Evolutionary conservation across 1,140 invertebrate species (phyloP).

Genomic region (Pseudachorutes palmiensis): DNA sequence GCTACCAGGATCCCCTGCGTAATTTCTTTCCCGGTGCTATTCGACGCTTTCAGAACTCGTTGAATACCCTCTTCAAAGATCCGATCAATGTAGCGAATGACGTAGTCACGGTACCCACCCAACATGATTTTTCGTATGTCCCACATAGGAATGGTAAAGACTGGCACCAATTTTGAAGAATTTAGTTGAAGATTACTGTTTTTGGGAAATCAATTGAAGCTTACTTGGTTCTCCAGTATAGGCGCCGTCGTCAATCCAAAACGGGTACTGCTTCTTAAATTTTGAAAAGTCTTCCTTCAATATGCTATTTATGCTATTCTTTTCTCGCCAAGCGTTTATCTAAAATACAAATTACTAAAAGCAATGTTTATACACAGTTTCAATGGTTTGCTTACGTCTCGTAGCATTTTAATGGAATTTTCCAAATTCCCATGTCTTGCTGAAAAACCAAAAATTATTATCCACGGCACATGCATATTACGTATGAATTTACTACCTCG

Average conservation of each 20-base stretch:
- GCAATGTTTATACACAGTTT: not conserved
- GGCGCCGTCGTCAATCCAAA: slow-evolving; percentile 2
- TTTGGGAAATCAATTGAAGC: not conserved
- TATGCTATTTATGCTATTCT: not conserved
- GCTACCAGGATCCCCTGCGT: not conserved
- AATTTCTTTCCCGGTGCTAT: not conserved
- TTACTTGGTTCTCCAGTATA: not conserved
- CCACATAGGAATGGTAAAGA: not conserved
- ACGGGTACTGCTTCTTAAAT: slow-evolving; percentile 1
- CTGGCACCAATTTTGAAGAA: not conserved
- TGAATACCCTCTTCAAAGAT: slow-evolving; percentile 3
- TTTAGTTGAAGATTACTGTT: not conserved
- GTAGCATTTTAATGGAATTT: not conserved
- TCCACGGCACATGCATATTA: not conserved
- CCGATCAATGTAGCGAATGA: not conserved
- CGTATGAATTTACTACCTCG: not conserved
- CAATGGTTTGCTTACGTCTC: not conserved
- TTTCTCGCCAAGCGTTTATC: not conserved
- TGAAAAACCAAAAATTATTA: not conserved
- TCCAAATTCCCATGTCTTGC: not conserved
- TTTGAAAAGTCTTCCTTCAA: slow-evolving; percentile 4
- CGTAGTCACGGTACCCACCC: slow-evolving; percentile 1
- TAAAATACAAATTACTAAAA: not conserved
- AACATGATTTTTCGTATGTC: slow-evolving; percentile 1
- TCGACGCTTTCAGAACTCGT: not conserved